Base-by-base conservation (phyloP, 2,888 invertebrate species). In the Drosophila paranaensis region DNA sequence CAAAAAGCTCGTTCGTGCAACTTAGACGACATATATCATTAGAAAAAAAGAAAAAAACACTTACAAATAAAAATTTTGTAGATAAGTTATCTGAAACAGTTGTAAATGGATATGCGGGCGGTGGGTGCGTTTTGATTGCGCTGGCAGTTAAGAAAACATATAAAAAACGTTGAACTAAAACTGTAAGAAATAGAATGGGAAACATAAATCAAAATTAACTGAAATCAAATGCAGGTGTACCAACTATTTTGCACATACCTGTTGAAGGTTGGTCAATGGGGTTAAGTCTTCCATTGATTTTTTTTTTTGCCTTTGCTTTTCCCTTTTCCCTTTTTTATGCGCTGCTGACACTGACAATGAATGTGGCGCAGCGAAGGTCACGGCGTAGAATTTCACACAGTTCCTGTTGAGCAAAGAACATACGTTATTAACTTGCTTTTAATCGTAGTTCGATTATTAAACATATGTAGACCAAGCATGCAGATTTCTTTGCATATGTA, bases 201-300 rank as follows among this genome's bases (percentile, higher is more conserved):
- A 39, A 48, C 35, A 69, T 39, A 37, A 46, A 39, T 14, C 16
- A 40, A 69, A 69, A 66, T 57, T 33, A 63, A 74, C 30, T 48
- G 37, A 69, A 53, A 71, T 62, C 14, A 50, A 71, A 60, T 45
- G n/a, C 37, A 60, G 35, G 43, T 13, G 37, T 57, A 8, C 13
- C 43, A 53, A 64, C 13, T 53, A 45, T 46, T 45, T 54, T 61
- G 46, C 53, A 14, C 67, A 73, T 87, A 87, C 88, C 88, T 88
- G 88, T 88, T 90, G 90, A 79, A 90, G 81, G 69, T 81, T 82
- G 9, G 85, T 82, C 65, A 90, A 78, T 40, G 90, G 88, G 42
- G 90, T 91, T 56, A 87, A 70, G 77, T 90, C 90, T 75, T 91
- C 90, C 90, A 90, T 90, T 73, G 89, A 89, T 88, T 89, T 85